Base-by-base conservation (phyloP, 2,888 invertebrate genomes). In the Zonitis immaculata region DNA sequence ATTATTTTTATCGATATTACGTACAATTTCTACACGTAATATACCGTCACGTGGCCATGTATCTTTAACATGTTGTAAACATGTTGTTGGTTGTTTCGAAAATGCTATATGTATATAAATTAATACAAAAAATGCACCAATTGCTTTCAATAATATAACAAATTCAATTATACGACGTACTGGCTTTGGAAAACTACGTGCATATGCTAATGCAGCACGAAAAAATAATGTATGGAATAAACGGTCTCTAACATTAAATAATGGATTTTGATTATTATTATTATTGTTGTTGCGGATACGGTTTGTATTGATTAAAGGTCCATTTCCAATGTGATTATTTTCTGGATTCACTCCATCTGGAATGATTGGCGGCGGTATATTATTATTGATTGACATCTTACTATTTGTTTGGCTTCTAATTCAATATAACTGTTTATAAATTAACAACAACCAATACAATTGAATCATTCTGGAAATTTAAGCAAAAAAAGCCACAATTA, bases 31-130 rank as follows among this genome's bases (percentile, higher is more conserved):
- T 11, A 96, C 93, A 58, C 95, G 79, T 14, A 99, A 79, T 62
- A 99, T 93, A 4, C 98, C 98, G 76, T 95, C 92, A 56, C 93
- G 80, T 0, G 98, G 97, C 98, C 98, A 99, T 9, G 88, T 85
- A 61, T 88, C 84, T 70, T 88, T 85, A 27, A 95, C 85, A 73
- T 91, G 87, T 71, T 92, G 87, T 64, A 99, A 80, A 74, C 99
- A 99, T 65, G 93, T 93, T 49, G 93, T 91, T 6, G 97, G 95
- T 56, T 92, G 86, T 69, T 91, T 85, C 43, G 95, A 92, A 76
- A 97, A 96, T 58, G 91, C 89, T 73, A 93, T 85, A 73, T 99
- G 99, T 70, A 99, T 94, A 74, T 98, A 98, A 44, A 91, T 88
- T 66, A 98, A 80, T 46, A 95, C 88, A 71, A 91, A 90, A 76